A percentile compares a stretch with the other conserved stretches of the same genome.
Evolutionary conservation across 2,113 vertebrate genomes (phyloP).

Genomic region (Oreotragus oreotragus): DNA sequence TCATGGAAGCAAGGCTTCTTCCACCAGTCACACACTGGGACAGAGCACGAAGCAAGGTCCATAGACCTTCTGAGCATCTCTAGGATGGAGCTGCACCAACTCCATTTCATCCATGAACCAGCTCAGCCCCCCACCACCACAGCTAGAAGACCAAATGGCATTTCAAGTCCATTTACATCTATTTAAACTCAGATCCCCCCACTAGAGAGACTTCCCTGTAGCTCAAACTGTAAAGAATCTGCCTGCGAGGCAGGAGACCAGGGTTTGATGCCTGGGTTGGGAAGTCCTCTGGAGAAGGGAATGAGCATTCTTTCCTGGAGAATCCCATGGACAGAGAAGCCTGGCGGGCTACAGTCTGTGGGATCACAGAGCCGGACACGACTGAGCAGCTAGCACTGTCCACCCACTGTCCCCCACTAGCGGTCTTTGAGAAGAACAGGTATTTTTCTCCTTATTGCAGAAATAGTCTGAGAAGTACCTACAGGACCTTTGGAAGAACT

Average conservation of each 20-base stretch:
- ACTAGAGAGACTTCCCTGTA: neutral
- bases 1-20: fast-evolving
- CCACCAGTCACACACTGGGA: neutral
- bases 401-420: fast-evolving
- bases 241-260: neutral
- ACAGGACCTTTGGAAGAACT: neutral
- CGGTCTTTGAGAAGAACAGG: fast-evolving
- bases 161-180: fast-evolving
- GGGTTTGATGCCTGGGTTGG: neutral
- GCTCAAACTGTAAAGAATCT: neutral
- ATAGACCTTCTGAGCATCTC: fast-evolving
- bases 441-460: neutral
- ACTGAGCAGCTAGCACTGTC: neutral
- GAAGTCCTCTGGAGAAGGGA: neutral
- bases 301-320: neutral
- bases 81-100: fast-evolving
- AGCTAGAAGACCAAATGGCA: fast-evolving
- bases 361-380: fast-evolving
- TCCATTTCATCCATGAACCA: fast-evolving
- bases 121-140: fast-evolving
- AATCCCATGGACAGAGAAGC: neutral
- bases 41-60: no score
- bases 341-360: neutral
- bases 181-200: no score
- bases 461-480: neutral